These are phyloP conservation scores for Naja naja DNA, from an alignment of 2,113 vertebrate genomes.

Conservation along the genomic window DNA sequence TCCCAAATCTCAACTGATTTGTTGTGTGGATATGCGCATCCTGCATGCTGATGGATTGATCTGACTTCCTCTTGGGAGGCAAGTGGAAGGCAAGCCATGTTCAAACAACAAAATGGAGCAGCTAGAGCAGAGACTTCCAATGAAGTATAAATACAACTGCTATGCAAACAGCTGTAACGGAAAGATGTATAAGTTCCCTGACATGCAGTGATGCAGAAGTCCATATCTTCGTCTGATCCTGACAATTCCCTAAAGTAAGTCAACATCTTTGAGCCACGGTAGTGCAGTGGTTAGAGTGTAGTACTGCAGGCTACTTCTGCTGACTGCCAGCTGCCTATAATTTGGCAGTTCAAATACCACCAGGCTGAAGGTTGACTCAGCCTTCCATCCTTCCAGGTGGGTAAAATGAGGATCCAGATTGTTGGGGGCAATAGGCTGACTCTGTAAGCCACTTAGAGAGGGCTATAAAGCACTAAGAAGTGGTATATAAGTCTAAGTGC, in stretches of 20 bases:
- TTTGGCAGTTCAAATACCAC: too few species aligned
- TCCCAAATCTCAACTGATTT: not conserved
- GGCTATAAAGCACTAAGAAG: too few species aligned
- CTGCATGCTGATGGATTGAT: not conserved
- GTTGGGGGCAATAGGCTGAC: too few species aligned
- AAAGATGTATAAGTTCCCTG: not conserved
- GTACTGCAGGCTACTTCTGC: too few species aligned
- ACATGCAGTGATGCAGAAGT: not conserved
- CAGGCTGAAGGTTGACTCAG: too few species aligned
- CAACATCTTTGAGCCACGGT: not conserved
- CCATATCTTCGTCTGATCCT: not conserved
- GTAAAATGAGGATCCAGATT: too few species aligned
- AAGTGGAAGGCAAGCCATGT: not conserved
- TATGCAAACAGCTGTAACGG: not conserved
- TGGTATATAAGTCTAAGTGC: too few species aligned
- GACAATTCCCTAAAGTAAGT: not conserved
- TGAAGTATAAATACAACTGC: not conserved
- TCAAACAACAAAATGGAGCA: not conserved
- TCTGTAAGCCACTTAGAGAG: too few species aligned
- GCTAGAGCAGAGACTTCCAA: not conserved
- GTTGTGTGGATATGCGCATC: not conserved
- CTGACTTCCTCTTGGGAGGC: not conserved
- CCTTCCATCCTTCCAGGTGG: too few species aligned
- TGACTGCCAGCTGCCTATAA: too few species aligned
- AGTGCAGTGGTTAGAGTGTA: too few species aligned